Base-by-base conservation (phyloP, 2,113 vertebrate genomes). In the Origma solitaria region DNA sequence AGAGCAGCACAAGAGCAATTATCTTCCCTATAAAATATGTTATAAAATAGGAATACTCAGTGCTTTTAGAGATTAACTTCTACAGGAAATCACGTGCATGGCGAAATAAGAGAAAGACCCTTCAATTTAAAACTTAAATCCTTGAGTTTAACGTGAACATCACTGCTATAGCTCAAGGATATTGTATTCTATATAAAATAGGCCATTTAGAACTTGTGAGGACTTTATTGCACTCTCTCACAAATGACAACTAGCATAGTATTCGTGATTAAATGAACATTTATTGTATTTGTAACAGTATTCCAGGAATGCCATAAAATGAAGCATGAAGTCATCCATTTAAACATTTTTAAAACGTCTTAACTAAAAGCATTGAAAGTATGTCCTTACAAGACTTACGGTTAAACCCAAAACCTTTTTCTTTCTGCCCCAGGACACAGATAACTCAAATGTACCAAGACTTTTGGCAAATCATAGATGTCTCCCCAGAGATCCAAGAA, bases 131-230 rank as follows among this genome's bases (percentile, higher is more conserved):
- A 96, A 94, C 91, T 79, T 95, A 95, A 95, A 95, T 95, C 77
- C 77, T 95, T 38, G 65, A 89, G 45, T 94, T 94, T 95, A 91
- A 91, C 61, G 0, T 86, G 88, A 92, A 72, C 84, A 92, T 93
- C 85, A 90, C 70, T 87, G 84, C 54, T 86, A 83, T 95, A 94
- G 96, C 93, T 95, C 91, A 62, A 95, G 83, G 61, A 95, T 82
- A 97, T 92, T 94, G 86, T 95, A 94, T 98, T 97, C 96, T 92
- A 61, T 94, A 96, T 97, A 97, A 97, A 97, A 96, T 18, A 90
- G 93, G 88, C 95, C 97, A 97, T 92, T 97, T 97, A 96, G 95
- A 94, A 92, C 78, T 95, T 92, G 71, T 89, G 93, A 97, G 91
- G 64, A 81, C 78, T 97, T 97, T 97, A 96, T 95, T 96, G 90